A percentile compares a stretch with the other conserved stretches of the same genome.
Conservation (phyloP, 2,113 vertebrate species). For the Apodemus speciosus region DNA sequence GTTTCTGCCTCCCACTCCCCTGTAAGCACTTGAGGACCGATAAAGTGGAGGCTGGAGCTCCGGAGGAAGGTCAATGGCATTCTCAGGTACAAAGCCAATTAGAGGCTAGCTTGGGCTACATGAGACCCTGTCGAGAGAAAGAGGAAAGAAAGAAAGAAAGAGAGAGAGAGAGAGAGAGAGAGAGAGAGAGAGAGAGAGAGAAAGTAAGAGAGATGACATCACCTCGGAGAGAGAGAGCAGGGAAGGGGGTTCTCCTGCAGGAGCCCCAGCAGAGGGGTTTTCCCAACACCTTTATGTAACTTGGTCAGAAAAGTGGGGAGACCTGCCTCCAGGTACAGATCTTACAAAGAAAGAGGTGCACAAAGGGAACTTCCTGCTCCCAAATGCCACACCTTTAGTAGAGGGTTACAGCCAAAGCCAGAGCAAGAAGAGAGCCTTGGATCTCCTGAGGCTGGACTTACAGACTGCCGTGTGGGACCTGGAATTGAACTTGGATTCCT, state of each 20-base stretch:
- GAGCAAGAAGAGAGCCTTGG: neutral
- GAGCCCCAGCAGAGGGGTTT: neutral
- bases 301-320: neutral
- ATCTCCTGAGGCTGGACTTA: neutral
- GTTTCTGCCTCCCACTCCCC: neutral
- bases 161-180: too few species aligned
- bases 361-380: constrained; percentile 22
- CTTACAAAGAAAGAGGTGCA: constrained; percentile 27
- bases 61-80: neutral
- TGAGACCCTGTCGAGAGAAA: neutral
- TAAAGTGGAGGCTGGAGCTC: neutral
- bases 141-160: fast-evolving
- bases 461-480: neutral
- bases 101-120: neutral
- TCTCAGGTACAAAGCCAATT: neutral
- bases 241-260: too few species aligned
- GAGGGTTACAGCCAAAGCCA: neutral
- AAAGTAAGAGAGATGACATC: neutral
- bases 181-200: too few species aligned
- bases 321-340: neutral
- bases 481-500: neutral
- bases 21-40: neutral
- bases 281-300: neutral
- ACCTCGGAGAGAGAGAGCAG: neutral
- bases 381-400: constrained; percentile 52